Evolutionary conservation across 1,140 invertebrate species (phyloP).

Genomic region (Lasaia peninsularis): DNA sequence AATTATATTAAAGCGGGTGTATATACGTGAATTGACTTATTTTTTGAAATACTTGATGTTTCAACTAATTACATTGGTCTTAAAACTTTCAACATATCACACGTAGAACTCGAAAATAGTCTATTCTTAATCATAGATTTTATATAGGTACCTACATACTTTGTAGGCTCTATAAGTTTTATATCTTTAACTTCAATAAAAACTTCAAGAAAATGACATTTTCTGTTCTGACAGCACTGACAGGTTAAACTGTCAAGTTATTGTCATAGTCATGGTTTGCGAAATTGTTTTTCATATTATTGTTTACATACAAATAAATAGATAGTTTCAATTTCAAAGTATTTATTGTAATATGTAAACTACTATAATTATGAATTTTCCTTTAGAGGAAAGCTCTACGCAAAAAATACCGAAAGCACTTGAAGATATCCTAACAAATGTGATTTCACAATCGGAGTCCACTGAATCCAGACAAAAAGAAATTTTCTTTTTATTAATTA

Average conservation of each 20-base stretch:
- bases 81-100: too few relatives aligned
- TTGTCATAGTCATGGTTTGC: not conserved
- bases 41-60: too few relatives aligned
- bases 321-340: not conserved
- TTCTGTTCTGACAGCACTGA: not conserved
- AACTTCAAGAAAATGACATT: too few relatives aligned
- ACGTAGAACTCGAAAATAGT: too few relatives aligned
- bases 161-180: not conserved
- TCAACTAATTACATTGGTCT: too few relatives aligned
- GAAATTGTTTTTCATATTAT: not conserved
- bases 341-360: not conserved
- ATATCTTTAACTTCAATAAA: too few relatives aligned
- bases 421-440: constrained; percentile 36
- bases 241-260: not conserved
- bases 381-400: constrained; percentile 48
- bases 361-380: constrained; percentile 37
- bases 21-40: too few relatives aligned
- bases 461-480: constrained; percentile 47
- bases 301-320: constrained; percentile 12
- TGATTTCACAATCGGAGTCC: constrained; percentile 29
- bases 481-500: constrained; percentile 46
- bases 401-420: constrained; percentile 41
- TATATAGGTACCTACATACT: too few relatives aligned
- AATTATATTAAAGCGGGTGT: too few relatives aligned
- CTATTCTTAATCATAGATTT: too few relatives aligned